A percentile compares a stretch with the other conserved stretches of the same genome.
These are phyloP conservation scores for Stictonetta naevosa DNA, from an alignment of 2,113 vertebrate genomes.

Conservation along the genomic window DNA sequence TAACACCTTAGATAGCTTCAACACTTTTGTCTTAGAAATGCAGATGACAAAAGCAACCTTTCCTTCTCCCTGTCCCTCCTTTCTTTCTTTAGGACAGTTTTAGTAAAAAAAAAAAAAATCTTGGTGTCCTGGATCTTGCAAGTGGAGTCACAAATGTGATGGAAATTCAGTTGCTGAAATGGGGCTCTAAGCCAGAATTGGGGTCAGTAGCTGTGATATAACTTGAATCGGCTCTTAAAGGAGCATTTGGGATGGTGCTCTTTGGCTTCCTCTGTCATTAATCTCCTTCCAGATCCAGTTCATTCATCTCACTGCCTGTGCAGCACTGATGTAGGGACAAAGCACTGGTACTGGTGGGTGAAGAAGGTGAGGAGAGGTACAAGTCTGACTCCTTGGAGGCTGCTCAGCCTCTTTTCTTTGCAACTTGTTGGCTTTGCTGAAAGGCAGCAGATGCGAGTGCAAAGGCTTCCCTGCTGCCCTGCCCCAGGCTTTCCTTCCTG, in stretches of 20 bases:
- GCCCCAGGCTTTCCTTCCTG: background rate
- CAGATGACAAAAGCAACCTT: constrained; percentile 56
- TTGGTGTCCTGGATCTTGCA: background rate
- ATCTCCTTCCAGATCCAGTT: constrained; percentile 80
- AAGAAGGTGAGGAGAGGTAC: background rate
- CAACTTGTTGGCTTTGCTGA: background rate
- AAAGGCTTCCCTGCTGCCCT: background rate
- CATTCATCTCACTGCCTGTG: constrained; percentile 66
- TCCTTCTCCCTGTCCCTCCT: background rate
- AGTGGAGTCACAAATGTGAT: background rate
- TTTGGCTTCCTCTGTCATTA: constrained; percentile 63
- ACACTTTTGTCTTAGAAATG: background rate
- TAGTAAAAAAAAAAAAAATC: background rate
- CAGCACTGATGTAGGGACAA: background rate
- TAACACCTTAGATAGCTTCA: background rate
- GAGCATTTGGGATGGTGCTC: background rate
- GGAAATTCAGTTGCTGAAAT: background rate
- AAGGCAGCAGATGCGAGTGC: background rate
- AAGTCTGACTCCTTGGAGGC: background rate
- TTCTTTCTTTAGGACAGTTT: background rate
- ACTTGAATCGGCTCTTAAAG: background rate
- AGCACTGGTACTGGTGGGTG: background rate
- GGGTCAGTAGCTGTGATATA: background rate
- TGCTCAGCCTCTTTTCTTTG: background rate
- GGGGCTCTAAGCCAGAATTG: background rate